These are phyloP conservation scores for Drosophila aff. DNA, from an alignment of 1,140 invertebrate species.

Conservation along the genomic window DNA sequence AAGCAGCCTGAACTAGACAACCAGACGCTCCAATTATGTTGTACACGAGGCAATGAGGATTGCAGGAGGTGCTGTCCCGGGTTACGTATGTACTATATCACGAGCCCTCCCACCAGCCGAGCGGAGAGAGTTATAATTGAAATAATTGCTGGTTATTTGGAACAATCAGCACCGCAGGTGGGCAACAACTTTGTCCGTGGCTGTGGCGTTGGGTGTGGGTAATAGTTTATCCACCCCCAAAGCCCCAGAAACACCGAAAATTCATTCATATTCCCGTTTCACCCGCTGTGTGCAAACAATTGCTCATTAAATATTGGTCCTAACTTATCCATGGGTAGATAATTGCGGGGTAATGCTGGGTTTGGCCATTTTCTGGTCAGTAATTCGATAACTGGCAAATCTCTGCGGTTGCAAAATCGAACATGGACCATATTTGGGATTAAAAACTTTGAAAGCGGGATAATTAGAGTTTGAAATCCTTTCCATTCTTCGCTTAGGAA, in stretches of 20 bases:
- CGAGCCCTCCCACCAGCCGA: not conserved
- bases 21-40: constrained; percentile 42
- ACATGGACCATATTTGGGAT: too few relatives aligned
- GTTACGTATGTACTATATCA: constrained; percentile 9
- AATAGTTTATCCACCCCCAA: constrained; percentile 13
- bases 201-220: not conserved
- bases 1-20: constrained; percentile 26
- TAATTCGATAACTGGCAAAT: constrained; percentile 11
- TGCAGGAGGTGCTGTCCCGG: constrained; percentile 6
- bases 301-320: constrained; percentile 24
- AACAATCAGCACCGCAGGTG: constrained; percentile 57
- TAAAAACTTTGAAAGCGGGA: not conserved
- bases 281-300: constrained; percentile 19
- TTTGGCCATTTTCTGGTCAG: constrained; percentile 3
- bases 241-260: not conserved
- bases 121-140: constrained; percentile 38
- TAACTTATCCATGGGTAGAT: constrained; percentile 6
- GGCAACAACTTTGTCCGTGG: constrained; percentile 30
- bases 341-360: constrained; percentile 1
- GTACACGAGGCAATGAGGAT: constrained; percentile 23
- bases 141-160: constrained; percentile 62
- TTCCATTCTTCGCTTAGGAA: not conserved
- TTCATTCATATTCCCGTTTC: constrained; percentile 8
- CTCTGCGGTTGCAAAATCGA: not conserved
- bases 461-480: not conserved